Conservation (phyloP, 2,888 invertebrate genomes). For the Caenorhabditis doughertyi region DNA sequence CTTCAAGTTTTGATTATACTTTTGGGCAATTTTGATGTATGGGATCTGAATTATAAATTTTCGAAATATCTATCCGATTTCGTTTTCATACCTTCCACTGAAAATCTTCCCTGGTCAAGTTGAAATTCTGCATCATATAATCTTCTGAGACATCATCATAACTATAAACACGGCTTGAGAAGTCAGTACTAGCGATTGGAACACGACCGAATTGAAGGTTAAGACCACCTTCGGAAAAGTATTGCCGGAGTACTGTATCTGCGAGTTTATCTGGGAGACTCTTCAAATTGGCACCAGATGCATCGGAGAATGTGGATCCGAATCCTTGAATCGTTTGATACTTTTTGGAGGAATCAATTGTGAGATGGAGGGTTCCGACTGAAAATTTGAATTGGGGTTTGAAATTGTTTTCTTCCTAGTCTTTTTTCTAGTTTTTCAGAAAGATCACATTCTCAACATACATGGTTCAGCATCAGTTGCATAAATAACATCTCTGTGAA, state of each 20-base stretch:
- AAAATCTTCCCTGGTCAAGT: conserved; percentile 46
- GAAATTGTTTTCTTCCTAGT: neutral
- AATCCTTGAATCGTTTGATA: conserved; percentile 58
- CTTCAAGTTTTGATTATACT: conserved; percentile 48
- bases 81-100: conserved; percentile 43
- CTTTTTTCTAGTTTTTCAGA: neutral
- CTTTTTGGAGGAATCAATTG: conserved; percentile 53
- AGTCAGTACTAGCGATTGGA: conserved; percentile 58
- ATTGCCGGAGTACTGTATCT: conserved; percentile 47
- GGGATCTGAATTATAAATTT: conserved; percentile 34
- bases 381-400: conserved; percentile 3
- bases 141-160: conserved; percentile 53
- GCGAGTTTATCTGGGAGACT: conserved; percentile 55
- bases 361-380: conserved; percentile 57
- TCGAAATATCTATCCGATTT: neutral
- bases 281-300: conserved; percentile 51
- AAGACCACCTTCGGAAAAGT: conserved; percentile 47
- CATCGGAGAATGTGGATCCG: conserved; percentile 59
- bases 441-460: conserved; percentile 10
- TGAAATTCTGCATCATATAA: conserved; percentile 53
- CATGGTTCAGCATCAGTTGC: conserved; percentile 56
- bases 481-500: conserved; percentile 59
- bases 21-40: conserved; percentile 45
- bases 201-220: conserved; percentile 58
- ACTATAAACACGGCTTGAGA: conserved; percentile 50